These are phyloP conservation scores for Tryphoninae sp. DNA, from an alignment of 2,888 invertebrate genomes.

Conservation along the genomic window DNA sequence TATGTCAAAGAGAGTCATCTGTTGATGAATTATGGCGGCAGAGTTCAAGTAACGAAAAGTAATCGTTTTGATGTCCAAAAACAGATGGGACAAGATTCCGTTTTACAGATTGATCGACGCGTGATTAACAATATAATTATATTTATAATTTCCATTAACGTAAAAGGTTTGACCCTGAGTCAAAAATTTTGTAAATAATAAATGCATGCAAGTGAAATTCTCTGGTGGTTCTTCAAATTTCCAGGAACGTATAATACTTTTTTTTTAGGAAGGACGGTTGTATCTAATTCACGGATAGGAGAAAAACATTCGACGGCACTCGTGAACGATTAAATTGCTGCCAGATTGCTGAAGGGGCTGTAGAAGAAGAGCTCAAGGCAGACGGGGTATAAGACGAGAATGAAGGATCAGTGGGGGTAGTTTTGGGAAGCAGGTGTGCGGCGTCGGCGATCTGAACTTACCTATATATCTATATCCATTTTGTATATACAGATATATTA, in stretches of 20 bases:
- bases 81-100: too few relatives aligned
- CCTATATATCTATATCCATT: not conserved
- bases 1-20: conserved; percentile 10
- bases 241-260: too few relatives aligned
- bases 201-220: too few relatives aligned
- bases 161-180: too few relatives aligned
- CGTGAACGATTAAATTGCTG: conserved; percentile 36
- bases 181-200: too few relatives aligned
- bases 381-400: conserved; percentile 30
- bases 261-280: too few relatives aligned
- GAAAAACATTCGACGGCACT: conserved; percentile 18
- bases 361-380: conserved; percentile 35
- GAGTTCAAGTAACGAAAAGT: conserved; percentile 42
- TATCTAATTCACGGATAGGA: not conserved
- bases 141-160: too few relatives aligned
- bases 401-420: conserved; percentile 58
- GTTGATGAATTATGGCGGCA: conserved; percentile 42
- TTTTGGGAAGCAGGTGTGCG: conserved; percentile 65
- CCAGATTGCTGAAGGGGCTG: conserved; percentile 30
- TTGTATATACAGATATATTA: not conserved
- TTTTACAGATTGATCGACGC: too few relatives aligned
- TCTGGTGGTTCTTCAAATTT: too few relatives aligned
- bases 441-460: conserved; percentile 54
- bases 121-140: too few relatives aligned
- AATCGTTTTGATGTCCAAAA: not conserved